phyloP scores from a whole-genome alignment of 2,888 invertebrate genomes.

The Drymonia ruficornis region DNA sequence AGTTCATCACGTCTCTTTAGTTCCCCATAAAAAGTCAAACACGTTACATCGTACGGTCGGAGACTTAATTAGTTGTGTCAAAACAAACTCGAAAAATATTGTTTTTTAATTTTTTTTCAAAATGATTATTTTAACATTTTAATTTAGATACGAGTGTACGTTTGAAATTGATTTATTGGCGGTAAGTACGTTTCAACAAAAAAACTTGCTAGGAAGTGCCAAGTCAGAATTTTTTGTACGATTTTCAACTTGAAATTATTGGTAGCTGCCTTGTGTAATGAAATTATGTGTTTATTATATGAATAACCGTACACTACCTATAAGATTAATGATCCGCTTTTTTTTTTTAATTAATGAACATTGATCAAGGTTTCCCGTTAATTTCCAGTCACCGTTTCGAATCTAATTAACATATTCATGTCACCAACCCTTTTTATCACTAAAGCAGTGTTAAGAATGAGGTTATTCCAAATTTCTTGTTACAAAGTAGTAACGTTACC shows the following conservation, averaged over 20 bases:
- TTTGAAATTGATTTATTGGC: conserved; percentile 33
- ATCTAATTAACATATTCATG: conserved; percentile 5
- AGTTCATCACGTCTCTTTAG: neutral
- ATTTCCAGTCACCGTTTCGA: conserved; percentile 16
- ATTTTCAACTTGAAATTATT: conserved; percentile 18
- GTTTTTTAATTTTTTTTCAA: conserved; percentile 11
- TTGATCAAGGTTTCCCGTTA: neutral
- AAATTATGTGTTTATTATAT: conserved; percentile 26
- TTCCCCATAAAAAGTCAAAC: neutral
- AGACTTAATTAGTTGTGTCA: conserved; percentile 18
- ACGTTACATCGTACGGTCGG: conserved; percentile 7
- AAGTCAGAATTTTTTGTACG: conserved; percentile 6
- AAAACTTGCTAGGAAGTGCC: conserved; percentile 32
- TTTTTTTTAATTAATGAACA: no score
- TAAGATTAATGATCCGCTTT: no score
- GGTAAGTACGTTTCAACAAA: conserved; percentile 19
- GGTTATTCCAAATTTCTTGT: neutral
- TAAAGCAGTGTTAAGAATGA: neutral
- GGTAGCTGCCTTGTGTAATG: conserved; percentile 31
- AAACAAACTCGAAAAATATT: conserved; percentile 26
- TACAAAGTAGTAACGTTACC: no score
- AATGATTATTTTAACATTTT: conserved; percentile 32
- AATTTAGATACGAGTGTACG: conserved; percentile 29
- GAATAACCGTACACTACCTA: no score
- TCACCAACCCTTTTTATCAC: neutral